Conservation (phyloP, 2,797 vertebrate genomes). For the Otus scops region DNA sequence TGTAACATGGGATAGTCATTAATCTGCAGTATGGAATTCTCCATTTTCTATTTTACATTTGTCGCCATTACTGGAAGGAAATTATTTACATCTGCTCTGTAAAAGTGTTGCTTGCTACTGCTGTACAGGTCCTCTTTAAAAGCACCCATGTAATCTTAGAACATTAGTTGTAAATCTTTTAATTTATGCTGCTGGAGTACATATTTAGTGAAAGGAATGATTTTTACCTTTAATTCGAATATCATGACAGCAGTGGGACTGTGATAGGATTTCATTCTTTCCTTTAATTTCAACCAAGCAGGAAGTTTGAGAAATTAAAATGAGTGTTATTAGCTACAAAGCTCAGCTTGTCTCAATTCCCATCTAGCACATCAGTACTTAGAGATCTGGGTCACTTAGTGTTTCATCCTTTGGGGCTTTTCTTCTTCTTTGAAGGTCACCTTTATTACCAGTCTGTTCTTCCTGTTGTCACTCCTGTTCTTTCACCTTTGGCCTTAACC, state of each 20-base stretch:
- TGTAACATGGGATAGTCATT: background rate
- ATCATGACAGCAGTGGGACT: background rate
- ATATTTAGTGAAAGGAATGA: background rate
- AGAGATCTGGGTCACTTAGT: conserved; percentile 29
- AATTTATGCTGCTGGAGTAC: background rate
- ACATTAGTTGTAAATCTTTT: background rate
- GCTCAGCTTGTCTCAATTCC: background rate
- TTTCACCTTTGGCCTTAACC: conserved; percentile 40
- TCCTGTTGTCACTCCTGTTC: conserved; percentile 2
- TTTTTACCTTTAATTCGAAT: background rate
- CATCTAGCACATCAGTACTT: background rate
- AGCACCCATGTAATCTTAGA: background rate
- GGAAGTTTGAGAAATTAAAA: background rate
- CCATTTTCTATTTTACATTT: background rate
- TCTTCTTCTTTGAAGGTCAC: conserved; percentile 29
- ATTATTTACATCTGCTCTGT: background rate
- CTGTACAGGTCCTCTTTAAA: background rate
- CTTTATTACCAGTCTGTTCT: conserved; percentile 31
- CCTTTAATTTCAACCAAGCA: background rate
- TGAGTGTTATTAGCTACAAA: background rate
- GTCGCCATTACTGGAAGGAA: background rate
- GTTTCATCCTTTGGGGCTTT: conserved; percentile 23
- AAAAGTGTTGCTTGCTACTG: background rate
- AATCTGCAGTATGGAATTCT: background rate
- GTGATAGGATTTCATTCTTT: background rate